Evolutionary conservation across 2,797 vertebrate genomes (phyloP).

Genomic region (Choloepus didactylus): DNA sequence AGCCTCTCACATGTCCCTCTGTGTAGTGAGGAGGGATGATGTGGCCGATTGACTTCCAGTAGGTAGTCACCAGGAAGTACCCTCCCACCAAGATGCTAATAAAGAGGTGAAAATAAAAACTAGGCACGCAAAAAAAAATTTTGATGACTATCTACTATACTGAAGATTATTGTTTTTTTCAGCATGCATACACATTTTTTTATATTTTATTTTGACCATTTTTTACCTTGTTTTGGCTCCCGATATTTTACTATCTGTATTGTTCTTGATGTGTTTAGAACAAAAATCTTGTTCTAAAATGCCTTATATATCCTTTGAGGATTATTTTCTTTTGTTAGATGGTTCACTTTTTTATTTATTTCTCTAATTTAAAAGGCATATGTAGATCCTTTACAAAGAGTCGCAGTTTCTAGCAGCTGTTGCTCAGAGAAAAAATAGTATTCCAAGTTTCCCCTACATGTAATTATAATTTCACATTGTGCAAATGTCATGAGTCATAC

Average conservation of each 20-base stretch:
- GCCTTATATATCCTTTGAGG: slow-evolving; percentile 49
- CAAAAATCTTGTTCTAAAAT: slow-evolving; percentile 40
- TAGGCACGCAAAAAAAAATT: neutral
- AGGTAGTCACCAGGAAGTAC: neutral
- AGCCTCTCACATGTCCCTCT: neutral
- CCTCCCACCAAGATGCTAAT: neutral
- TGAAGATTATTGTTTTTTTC: neutral
- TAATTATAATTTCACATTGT: slow-evolving; percentile 86
- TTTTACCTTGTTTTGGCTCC: neutral
- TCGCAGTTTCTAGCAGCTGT: slow-evolving; percentile 79
- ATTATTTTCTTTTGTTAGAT: slow-evolving; percentile 58
- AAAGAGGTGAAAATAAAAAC: neutral
- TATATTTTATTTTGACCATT: neutral
- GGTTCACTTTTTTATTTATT: slow-evolving; percentile 79
- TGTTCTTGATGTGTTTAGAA: slow-evolving; percentile 47
- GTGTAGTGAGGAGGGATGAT: neutral
- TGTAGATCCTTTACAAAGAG: slow-evolving; percentile 78
- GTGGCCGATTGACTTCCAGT: neutral
- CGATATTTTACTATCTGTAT: slow-evolving; percentile 33
- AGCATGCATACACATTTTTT: neutral
- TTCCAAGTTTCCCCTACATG: slow-evolving; percentile 78
- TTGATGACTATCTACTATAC: neutral
- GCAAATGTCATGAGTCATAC: slow-evolving; percentile 78
- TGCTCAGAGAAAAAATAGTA: slow-evolving; percentile 78
- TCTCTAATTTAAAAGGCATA: slow-evolving; percentile 81